Base-by-base conservation (phyloP, 2,888 invertebrate species). In the Priocnemis perturbator region DNA sequence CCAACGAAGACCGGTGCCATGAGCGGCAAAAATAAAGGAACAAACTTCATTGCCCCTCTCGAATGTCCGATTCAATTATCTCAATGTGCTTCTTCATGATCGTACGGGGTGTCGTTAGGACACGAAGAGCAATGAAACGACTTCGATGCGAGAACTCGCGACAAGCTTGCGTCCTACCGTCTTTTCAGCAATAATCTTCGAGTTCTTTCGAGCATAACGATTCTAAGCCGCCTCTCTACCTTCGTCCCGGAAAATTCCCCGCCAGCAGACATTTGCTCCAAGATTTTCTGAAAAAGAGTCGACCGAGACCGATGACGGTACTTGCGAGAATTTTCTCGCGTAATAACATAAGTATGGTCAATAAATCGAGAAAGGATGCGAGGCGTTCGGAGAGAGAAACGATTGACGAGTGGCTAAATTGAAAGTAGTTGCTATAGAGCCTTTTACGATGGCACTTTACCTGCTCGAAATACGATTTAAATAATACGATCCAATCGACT, bases 31-130 rank as follows among this genome's bases (percentile, higher is more conserved):
- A 44, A 58, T 20, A 17, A 21, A 59, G 17, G 23, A 21, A 19
- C 15, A 19, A 21, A 21, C 53, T 53, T 21, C 23, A 20, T 19
- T 53, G 20, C 21, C 20, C 21, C 23, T 62, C 50, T 20, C 50
- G 61, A 65, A 65, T 64, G 59, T 53, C 11, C 60, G 53, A 70
- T 71, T 71, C 64, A 71, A 73, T 71, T 73, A 75, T 73, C 70
- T 69, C 26, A 20, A 71, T 64, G 71, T 62, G 61, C 45, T 45
- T 52, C 53, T n/a, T 15, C 45, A 73, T 23, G 70, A 61, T 60
- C 60, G 59, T 47, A 26, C 44, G 2, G 66, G 66, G 64, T 64
- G 63, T 66, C 60, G 52, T 69, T 66, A 58, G 52, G 55, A 59
- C 52, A 26, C 48, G 60, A 50, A 50, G 60, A 58, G 45, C 48